Evolutionary conservation across 2,113 vertebrate genomes (phyloP).

Genomic region (Pedionomus torquatus): DNA sequence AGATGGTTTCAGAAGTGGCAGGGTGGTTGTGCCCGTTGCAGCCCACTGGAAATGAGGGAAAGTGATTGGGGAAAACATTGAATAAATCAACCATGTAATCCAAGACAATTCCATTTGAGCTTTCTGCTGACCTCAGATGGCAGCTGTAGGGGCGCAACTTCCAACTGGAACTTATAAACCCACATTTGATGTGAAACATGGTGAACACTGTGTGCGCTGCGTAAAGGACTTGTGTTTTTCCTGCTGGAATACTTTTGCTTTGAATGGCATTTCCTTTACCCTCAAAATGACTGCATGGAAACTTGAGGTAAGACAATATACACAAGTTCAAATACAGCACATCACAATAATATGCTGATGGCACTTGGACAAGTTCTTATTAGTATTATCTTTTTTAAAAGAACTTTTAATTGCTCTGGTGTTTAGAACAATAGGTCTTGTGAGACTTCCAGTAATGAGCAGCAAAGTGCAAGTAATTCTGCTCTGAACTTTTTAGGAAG

Average conservation of each 20-base stretch:
- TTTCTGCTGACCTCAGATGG: background rate
- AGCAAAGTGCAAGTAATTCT: background rate
- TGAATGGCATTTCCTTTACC: conserved; percentile 41
- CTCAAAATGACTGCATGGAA: conserved; percentile 39
- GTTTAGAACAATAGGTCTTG: conserved; percentile 28
- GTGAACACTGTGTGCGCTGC: background rate
- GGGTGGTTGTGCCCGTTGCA: background rate
- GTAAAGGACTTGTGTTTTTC: conserved; percentile 1
- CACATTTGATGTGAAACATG: background rate
- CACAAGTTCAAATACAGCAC: conserved; percentile 24
- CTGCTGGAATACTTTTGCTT: conserved; percentile 39
- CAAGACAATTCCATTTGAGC: background rate
- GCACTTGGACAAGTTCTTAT: conserved; percentile 3
- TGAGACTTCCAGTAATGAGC: background rate
- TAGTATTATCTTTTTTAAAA: conserved; percentile 26
- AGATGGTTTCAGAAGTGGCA: background rate
- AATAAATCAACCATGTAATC: conserved; percentile 20
- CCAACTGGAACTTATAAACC: conserved; percentile 20
- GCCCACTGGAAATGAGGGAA: background rate
- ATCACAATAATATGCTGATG: background rate
- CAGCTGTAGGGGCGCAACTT: background rate
- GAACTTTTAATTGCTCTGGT: background rate
- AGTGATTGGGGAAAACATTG: conserved; percentile 21
- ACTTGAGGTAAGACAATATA: conserved; percentile 9
- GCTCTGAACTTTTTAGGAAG: background rate